phyloP scores from a whole-genome alignment of 1,140 invertebrate genomes.

The Leptinotarsa defecta region DNA sequence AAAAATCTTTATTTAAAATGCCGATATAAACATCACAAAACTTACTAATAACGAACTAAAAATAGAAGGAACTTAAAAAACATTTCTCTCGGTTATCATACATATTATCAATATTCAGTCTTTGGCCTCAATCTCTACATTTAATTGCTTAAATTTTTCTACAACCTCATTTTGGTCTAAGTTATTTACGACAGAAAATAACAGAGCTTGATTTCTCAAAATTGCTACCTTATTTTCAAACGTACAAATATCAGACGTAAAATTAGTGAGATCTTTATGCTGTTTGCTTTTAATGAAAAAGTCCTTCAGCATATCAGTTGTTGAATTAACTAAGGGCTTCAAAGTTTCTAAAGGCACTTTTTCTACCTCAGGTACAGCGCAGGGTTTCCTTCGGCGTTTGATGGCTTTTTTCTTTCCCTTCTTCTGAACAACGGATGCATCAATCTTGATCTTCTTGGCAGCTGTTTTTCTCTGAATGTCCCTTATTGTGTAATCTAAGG shows the following conservation, averaged over 20 bases:
- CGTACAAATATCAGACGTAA: slow-evolving; percentile 1
- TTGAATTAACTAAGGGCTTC: slow-evolving; percentile 20
- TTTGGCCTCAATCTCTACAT: slow-evolving; percentile 24
- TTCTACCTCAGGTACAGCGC: not conserved
- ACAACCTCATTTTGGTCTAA: slow-evolving; percentile 15
- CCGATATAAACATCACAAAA: not conserved
- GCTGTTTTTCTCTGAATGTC: slow-evolving; percentile 30
- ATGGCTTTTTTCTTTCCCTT: slow-evolving; percentile 15
- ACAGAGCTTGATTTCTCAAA: slow-evolving; percentile 20
- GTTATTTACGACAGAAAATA: slow-evolving; percentile 27
- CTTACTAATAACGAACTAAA: slow-evolving; percentile 7
- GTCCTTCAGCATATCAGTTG: slow-evolving; percentile 17
- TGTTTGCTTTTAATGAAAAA: slow-evolving; percentile 20
- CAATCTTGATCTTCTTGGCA: slow-evolving; percentile 16
- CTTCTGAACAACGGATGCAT: not conserved
- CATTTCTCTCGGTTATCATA: slow-evolving; percentile 14
- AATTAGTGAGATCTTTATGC: slow-evolving; percentile 18
- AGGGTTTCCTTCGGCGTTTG: not conserved
- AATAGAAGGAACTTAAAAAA: slow-evolving; percentile 10
- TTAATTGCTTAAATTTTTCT: slow-evolving; percentile 20
- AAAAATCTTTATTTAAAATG: not conserved
- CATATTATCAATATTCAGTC: not conserved
- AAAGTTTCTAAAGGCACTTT: slow-evolving; percentile 14
- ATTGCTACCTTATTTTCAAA: slow-evolving; percentile 21
- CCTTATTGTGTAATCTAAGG: slow-evolving; percentile 37